These are phyloP conservation scores for Oscheius myriophilus DNA, from an alignment of 2,888 invertebrate genomes.

Conservation along the genomic window DNA sequence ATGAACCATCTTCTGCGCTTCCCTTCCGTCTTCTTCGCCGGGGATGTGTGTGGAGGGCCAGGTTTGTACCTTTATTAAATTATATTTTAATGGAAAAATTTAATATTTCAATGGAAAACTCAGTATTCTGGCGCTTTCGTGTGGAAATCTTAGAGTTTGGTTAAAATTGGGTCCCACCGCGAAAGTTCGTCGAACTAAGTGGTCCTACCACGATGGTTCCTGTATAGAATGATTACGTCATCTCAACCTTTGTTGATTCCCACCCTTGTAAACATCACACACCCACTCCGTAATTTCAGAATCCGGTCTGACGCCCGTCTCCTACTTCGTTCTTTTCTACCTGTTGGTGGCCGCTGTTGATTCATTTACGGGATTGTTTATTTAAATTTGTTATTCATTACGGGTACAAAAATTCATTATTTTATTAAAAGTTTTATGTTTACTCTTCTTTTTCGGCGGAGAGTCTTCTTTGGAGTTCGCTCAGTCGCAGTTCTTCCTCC, in stretches of 20 bases:
- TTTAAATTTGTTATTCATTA: conserved; percentile 9
- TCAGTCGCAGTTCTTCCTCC: conserved; percentile 9
- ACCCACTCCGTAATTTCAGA: not conserved
- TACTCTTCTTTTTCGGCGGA: not conserved
- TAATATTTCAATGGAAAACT: too few species aligned
- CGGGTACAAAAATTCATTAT: too few species aligned
- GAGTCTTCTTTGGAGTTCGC: not conserved
- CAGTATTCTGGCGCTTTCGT: too few species aligned
- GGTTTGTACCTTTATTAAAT: not conserved
- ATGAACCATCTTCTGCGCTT: conserved; percentile 42
- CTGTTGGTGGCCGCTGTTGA: conserved; percentile 6
- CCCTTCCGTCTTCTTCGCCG: conserved; percentile 26
- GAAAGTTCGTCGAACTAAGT: too few species aligned
- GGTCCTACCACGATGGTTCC: too few species aligned
- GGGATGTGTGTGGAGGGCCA: conserved; percentile 13
- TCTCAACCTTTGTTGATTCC: too few species aligned
- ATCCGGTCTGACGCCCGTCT: conserved; percentile 18
- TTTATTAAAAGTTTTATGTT: not conserved
- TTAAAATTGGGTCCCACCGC: too few species aligned
- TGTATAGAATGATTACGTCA: too few species aligned
- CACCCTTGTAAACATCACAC: too few species aligned
- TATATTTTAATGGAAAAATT: not conserved
- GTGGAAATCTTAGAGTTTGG: too few species aligned
- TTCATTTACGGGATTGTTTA: not conserved
- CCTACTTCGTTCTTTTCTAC: conserved; percentile 22